phyloP scores from a whole-genome alignment of 2,888 invertebrate genomes.

The Spialia ferax region DNA sequence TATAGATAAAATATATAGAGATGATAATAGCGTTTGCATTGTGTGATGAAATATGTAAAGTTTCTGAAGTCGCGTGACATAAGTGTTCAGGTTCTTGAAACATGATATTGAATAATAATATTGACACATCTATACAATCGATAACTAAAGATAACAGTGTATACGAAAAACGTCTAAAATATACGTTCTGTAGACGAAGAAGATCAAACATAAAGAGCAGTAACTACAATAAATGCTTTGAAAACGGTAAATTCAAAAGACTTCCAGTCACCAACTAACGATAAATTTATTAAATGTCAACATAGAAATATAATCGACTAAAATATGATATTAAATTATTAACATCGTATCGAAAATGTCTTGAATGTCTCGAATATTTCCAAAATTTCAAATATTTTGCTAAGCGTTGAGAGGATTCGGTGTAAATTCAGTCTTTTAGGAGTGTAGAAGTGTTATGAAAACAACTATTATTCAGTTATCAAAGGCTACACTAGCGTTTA shows the following conservation, averaged over 20 bases:
- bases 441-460: conserved; percentile 1
- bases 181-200: conserved; percentile 39
- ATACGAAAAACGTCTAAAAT: conserved; percentile 45
- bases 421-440: conserved; percentile 35
- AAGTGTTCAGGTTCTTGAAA: conserved; percentile 13
- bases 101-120: conserved; percentile 26
- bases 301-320: conserved; percentile 24
- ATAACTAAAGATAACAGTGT: conserved; percentile 38
- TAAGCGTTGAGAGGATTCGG: not conserved
- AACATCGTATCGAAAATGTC: conserved; percentile 29
- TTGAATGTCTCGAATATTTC: not conserved
- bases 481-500: not conserved
- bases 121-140: conserved; percentile 42
- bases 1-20: not conserved
- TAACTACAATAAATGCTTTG: conserved; percentile 42
- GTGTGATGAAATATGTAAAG: not conserved
- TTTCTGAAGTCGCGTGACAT: conserved; percentile 2
- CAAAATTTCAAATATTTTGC: not conserved
- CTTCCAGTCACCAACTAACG: conserved; percentile 40
- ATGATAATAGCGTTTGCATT: no score
- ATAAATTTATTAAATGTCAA: conserved; percentile 38
- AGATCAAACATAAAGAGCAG: conserved; percentile 40
- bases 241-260: conserved; percentile 37
- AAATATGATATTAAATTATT: conserved; percentile 3
- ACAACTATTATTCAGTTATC: not conserved